These are phyloP conservation scores for Stomatorhinus ivindoensis DNA, from an alignment of 2,113 vertebrate species.

Conservation along the genomic window DNA sequence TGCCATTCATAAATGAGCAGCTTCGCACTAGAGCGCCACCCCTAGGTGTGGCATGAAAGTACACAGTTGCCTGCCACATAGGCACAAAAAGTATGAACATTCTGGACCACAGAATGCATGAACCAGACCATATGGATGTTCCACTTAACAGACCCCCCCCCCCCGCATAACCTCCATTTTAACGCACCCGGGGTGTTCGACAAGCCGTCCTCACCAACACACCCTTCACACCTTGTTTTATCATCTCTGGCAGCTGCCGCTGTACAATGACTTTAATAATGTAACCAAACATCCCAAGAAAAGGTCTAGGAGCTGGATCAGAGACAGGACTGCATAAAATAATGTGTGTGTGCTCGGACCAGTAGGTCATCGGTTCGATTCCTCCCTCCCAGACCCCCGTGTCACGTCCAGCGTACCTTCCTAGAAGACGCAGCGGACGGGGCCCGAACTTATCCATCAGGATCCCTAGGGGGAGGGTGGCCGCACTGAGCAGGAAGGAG, in stretches of 20 bases:
- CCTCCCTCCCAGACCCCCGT: neutral
- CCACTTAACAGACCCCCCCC: neutral
- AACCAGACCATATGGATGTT: neutral
- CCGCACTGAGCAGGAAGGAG: slow-evolving; percentile 79
- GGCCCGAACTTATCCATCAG: slow-evolving; percentile 83
- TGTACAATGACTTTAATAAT: neutral
- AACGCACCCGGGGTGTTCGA: neutral
- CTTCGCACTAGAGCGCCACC: neutral
- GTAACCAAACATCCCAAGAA: neutral
- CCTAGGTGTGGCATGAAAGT: neutral
- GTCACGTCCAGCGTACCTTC: slow-evolving; percentile 60
- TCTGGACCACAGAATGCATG: neutral
- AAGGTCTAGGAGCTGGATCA: neutral
- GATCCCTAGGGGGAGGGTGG: slow-evolving; percentile 78
- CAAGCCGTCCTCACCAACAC: neutral
- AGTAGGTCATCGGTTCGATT: neutral
- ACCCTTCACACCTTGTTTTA: neutral
- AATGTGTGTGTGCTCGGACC: neutral
- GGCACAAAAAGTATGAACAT: neutral
- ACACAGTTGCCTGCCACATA: neutral
- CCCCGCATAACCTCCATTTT: neutral
- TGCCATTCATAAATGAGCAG: neutral
- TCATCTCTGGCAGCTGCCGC: neutral
- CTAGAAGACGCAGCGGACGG: slow-evolving; percentile 69
- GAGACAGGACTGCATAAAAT: neutral